Evolutionary conservation across 1,140 invertebrate genomes (phyloP).

Genomic region (Leptoteleia sp.): DNA sequence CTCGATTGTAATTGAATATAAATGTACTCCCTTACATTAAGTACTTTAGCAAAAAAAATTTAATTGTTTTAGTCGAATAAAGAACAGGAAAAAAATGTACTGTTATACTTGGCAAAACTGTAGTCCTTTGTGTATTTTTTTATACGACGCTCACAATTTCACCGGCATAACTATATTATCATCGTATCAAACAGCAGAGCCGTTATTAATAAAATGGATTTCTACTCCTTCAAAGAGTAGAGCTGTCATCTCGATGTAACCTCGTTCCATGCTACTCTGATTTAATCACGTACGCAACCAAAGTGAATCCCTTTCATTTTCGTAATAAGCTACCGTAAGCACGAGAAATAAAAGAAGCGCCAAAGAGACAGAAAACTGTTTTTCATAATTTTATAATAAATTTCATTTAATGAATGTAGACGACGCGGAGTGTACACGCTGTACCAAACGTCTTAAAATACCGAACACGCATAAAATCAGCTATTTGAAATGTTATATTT

Average conservation of each 20-base stretch:
- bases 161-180: constrained; percentile 71
- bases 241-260: constrained; percentile 71
- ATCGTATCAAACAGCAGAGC: constrained; percentile 72
- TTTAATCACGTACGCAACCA: constrained; percentile 73
- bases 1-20: too few species aligned
- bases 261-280: constrained; percentile 72
- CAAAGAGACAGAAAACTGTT: constrained; percentile 37
- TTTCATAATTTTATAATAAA: constrained; percentile 36
- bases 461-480: too few species aligned
- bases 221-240: constrained; percentile 65
- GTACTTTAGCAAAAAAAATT: too few species aligned
- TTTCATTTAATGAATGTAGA: constrained; percentile 10
- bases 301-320: constrained; percentile 73
- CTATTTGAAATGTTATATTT: too few species aligned
- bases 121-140: too few species aligned
- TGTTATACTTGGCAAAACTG: too few species aligned
- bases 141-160: constrained; percentile 19
- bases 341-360: constrained; percentile 33
- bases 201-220: constrained; percentile 78
- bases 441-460: too few species aligned
- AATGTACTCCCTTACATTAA: too few species aligned
- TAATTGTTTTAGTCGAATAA: too few species aligned
- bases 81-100: too few species aligned
- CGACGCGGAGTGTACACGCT: too few species aligned
- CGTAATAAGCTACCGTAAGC: constrained; percentile 68